Conservation (phyloP, 30 jellyfish, hydroid and myxozoan species). For the Nemopilema nomurai region DNA sequence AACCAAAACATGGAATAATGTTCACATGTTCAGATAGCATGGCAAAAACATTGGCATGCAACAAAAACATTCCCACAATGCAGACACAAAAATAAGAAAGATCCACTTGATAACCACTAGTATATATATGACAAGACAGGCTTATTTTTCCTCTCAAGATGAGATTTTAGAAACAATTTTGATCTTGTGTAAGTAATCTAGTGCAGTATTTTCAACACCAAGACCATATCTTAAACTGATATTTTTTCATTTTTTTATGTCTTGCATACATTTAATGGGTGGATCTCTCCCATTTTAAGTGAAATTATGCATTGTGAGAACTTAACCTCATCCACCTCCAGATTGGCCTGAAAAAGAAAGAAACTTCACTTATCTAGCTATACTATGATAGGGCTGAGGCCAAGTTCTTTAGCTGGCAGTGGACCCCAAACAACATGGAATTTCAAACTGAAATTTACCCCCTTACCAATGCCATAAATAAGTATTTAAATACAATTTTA, state of each 20-base stretch:
- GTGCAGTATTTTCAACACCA: too few species aligned
- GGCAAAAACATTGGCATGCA: neutral
- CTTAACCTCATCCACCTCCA: conserved; percentile 72
- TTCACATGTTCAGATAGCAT: neutral
- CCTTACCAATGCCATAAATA: too few species aligned
- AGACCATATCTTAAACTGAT: too few species aligned
- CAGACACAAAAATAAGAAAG: neutral
- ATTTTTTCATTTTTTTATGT: too few species aligned
- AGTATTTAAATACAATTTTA: too few species aligned
- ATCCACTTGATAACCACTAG: neutral
- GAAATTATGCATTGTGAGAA: conserved; percentile 21
- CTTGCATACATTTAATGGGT: neutral
- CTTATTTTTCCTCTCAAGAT: too few species aligned
- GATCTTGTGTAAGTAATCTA: too few species aligned
- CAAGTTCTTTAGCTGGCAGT: too few species aligned
- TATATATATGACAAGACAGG: neutral
- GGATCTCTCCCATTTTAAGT: neutral
- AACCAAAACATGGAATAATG: neutral
- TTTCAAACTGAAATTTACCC: too few species aligned
- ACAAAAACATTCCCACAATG: conserved; percentile 17
- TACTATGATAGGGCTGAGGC: neutral
- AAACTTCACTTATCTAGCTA: neutral
- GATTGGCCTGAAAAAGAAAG: conserved; percentile 28
- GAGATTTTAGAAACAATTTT: too few species aligned
- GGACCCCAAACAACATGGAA: too few species aligned